Base-by-base conservation (phyloP, 2,113 vertebrate genomes). In the Felis chaus region DNA sequence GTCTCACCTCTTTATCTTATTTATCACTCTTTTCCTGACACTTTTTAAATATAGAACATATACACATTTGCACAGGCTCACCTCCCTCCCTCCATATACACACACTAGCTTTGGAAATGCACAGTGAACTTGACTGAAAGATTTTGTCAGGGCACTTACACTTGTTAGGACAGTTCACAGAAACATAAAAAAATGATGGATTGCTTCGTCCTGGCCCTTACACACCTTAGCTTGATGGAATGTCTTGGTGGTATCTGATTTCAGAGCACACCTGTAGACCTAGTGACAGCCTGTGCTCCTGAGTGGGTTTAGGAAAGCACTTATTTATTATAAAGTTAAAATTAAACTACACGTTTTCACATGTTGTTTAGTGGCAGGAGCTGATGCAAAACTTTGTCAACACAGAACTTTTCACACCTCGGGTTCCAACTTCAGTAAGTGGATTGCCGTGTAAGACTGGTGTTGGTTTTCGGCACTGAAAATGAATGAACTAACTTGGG, bases 281-380 rank as follows among this genome's bases (percentile, higher is more conserved):
- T 57, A 3, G 68, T 66, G 82, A 90, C 83, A 97, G 95, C 65
- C 95, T 61, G n/a, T 36, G 48, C 45, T 87, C 48, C 90, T 27
- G 33, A 69, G n/a, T 53, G 74, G 80, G 39, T 85, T 86, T 48
- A 68, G 50, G 57, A 94, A 94, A 87, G 57, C 84, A 23, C 48
- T 92, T 68, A 94, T 57, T 95, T 97, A 61, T 69, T 92, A 45
- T 71, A 39, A 96, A 98, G 87, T 92, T 96, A 96, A 97, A 97
- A 96, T 95, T 97, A 96, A 97, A 81, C 4, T n/a, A 11, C 96
- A 79, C 14, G 95, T 95, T 97, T 90, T 96, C 92, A 81, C 96
- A 76, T 48, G 97, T 15, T 91, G 87, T 65, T 91, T 55, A 68
- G 45, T 0, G 1, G 90, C 94, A 94, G 89, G 68, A 68, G 89